These are phyloP conservation scores for Drosophila bifasciata DNA, from an alignment of 1,140 invertebrate species.

Conservation along the genomic window DNA sequence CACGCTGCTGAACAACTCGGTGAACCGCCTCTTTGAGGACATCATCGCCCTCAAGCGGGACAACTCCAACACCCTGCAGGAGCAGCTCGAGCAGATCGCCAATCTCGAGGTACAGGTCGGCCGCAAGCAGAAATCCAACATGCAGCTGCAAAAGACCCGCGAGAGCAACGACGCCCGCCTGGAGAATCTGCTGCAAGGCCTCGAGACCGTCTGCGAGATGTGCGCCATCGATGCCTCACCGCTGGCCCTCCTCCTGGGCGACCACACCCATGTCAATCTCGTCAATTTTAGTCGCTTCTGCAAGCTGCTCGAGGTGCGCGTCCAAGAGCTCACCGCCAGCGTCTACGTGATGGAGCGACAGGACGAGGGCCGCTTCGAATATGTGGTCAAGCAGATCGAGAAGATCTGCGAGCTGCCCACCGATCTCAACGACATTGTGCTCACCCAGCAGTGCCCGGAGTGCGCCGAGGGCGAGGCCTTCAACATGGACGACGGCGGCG, in stretches of 20 bases:
- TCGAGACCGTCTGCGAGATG: slow-evolving; percentile 68
- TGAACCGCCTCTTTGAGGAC: slow-evolving; percentile 72
- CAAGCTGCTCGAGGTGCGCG: slow-evolving; percentile 54
- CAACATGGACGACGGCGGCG: slow-evolving; percentile 73
- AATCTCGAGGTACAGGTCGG: slow-evolving; percentile 50
- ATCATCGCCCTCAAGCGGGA: slow-evolving; percentile 63
- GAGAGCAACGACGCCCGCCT: slow-evolving; percentile 54
- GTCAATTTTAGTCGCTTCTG: slow-evolving; percentile 64
- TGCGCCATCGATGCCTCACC: slow-evolving; percentile 56
- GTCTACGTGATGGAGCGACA: slow-evolving; percentile 67
- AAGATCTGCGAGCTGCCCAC: slow-evolving; percentile 68
- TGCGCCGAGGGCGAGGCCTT: slow-evolving; percentile 78
- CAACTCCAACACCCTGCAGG: slow-evolving; percentile 55
- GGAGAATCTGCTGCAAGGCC: slow-evolving; percentile 66
- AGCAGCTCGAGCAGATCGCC: slow-evolving; percentile 57
- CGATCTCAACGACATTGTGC: slow-evolving; percentile 70
- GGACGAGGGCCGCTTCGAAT: slow-evolving; percentile 47
- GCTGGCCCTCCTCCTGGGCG: slow-evolving; percentile 47
- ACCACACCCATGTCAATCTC: slow-evolving; percentile 66
- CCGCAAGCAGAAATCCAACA: slow-evolving; percentile 54
- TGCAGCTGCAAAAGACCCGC: slow-evolving; percentile 47
- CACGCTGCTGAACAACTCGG: slow-evolving; percentile 70
- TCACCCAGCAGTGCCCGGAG: slow-evolving; percentile 76
- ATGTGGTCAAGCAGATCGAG: slow-evolving; percentile 70
- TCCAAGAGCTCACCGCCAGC: slow-evolving; percentile 66